phyloP scores from a whole-genome alignment of 2,797 vertebrate species.

The Cuculus canorus region DNA sequence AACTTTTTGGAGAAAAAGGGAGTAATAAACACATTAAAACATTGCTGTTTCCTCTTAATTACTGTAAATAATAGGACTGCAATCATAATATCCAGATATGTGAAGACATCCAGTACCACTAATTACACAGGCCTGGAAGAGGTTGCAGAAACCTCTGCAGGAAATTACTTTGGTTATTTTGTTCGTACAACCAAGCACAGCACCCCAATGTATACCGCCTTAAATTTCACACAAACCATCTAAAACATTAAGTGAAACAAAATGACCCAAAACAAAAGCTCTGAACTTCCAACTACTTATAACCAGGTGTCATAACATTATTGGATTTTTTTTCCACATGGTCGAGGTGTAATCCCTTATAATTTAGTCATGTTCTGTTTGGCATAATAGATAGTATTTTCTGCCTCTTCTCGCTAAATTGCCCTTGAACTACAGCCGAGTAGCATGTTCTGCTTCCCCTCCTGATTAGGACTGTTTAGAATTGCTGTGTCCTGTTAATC shows the following conservation, averaged over 20 bases:
- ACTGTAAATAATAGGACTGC: neutral
- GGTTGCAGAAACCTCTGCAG: neutral
- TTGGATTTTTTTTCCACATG: neutral
- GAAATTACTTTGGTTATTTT: neutral
- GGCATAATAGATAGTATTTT: constrained; percentile 28
- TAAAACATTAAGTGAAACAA: neutral
- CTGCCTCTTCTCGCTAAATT: neutral
- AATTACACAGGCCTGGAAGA: neutral
- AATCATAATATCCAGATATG: neutral
- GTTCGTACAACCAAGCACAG: neutral
- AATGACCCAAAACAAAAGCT: neutral
- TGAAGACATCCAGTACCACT: neutral
- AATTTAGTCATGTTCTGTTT: neutral
- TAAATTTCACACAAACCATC: neutral
- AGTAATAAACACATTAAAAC: neutral
- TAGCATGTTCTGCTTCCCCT: constrained; percentile 44
- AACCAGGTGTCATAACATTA: neutral
- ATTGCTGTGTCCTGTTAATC: constrained; percentile 54
- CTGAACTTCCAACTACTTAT: neutral
- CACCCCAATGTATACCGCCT: neutral
- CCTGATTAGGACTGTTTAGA: constrained; percentile 60
- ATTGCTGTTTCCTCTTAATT: neutral
- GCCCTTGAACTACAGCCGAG: constrained; percentile 62
- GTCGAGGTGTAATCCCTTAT: neutral
- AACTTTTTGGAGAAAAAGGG: neutral